Base-by-base conservation (phyloP, 2,888 invertebrate genomes). In the Saturnia pavonia region DNA sequence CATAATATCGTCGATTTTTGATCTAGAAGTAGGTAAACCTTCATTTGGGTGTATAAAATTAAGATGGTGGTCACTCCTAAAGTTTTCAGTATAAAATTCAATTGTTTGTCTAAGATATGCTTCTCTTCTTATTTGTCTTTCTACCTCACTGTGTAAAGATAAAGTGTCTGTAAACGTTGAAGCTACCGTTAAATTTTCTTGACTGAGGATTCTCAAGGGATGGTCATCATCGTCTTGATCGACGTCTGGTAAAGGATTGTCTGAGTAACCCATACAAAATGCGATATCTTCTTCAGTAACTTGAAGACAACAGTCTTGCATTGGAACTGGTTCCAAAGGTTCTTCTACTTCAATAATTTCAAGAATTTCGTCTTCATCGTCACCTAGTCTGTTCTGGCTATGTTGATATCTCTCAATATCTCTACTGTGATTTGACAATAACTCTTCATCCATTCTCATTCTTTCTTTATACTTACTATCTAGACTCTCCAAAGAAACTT, bases 221-320 rank as follows among this genome's bases (percentile, higher is more conserved):
- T 98, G 98, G 83, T 97, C 97, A 74, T 96, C 96, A 70, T 95
- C 95, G 75, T 95, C 95, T 83, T 96, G 96, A 80, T 97, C 97
- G 42, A 96, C 95, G 88, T 97, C 96, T 0, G 95, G 95, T 51
- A 96, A 85, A 66, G 96, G 96, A 89, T 96, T 96, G 77, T 96
- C 96, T 69, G 92, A 89, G 78, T 94, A 94, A 60, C 96, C 96
- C 97, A 98, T 97, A 81, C 97, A 97, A 70, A 96, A 94, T 7
- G 97, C 97, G 74, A 98, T 98, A 85, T 98, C 98, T 90, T 98
- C 98, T 91, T 98, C 98, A 9, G 98, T 98, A 70, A 98, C 98
- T 94, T 98, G 98, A 70, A 98, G 94, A 79, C 98, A 98, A 73
- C 96, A 96, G 87, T 97, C 98, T 88, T 97, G 97, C 94, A 96